Base-by-base conservation (phyloP, 2,888 invertebrate genomes). In the Steinernema carpocapsae region DNA sequence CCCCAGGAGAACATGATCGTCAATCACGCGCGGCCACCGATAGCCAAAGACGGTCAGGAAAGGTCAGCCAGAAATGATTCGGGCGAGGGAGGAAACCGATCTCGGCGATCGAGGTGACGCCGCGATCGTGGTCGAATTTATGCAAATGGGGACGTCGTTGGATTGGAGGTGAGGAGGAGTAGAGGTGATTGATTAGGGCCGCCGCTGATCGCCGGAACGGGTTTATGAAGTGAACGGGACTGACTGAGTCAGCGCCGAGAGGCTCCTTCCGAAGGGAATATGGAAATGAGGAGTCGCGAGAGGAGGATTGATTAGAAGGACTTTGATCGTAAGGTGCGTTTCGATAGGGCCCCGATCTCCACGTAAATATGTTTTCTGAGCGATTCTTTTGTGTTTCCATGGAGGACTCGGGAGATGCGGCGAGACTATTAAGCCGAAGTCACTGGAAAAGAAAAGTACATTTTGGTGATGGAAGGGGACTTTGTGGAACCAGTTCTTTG, bases 1-100 rank as follows among this genome's bases (percentile, higher is more conserved):
- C 56, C 56, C 22, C 6, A 56, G 56, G 22, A 56, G 56, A 56
- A 56, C 56, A 56, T 56, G 56, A 56, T 56, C 56, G 56, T 56
- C 56, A 26, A 56, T 56, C 56, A 56, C 22, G 56, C 37, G 37
- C 37, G 37, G 37, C 6, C 56, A 56, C 22, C 56, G 56, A 56
- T 56, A 56, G 56, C 24, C 56, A 22, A 19, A 48, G 48, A 48
- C 56, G 56, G 56, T 56, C 56, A 56, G 19, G 56, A 22, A 37
- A 56, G 56, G 56, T 56, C 56, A 26, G 24, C 56, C 12, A 4
- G 24, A 22, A 4, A 22, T 24, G 56, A 48, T 48, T 48, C 48
- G 48, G 14, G n/a, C 17, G 19, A 3, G 14, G 17, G 48, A 48
- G 37, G 37, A n/a, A 43, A 12, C 10, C 48, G 48, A 48, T 48